phyloP scores from a whole-genome alignment of 2,888 invertebrate species.

The Smittia sp. region DNA sequence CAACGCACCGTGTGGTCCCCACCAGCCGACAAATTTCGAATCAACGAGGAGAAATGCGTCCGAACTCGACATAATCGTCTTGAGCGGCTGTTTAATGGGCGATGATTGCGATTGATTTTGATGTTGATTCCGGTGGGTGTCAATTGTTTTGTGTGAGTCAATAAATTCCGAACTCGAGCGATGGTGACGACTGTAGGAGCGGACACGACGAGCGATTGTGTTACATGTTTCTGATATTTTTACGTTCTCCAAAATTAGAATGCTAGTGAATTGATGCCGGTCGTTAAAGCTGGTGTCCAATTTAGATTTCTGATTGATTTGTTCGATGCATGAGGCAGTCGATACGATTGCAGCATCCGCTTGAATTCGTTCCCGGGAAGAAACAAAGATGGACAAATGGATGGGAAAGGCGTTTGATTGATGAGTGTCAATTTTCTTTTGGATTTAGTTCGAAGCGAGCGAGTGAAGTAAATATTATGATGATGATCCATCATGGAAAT shows the following conservation, averaged over 20 bases:
- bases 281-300: neutral
- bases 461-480: constrained; percentile 16
- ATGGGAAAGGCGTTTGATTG: constrained; percentile 12
- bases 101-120: neutral
- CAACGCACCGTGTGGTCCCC: neutral
- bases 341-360: constrained; percentile 27
- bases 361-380: neutral
- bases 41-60: constrained; percentile 1
- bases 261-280: neutral
- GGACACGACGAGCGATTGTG: neutral
- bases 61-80: neutral
- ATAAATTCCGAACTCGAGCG: neutral
- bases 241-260: neutral
- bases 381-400: neutral
- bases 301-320: constrained; percentile 1
- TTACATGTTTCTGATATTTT: neutral
- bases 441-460: neutral
- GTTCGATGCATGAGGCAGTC: neutral
- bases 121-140: constrained; percentile 10
- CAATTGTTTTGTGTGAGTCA: constrained; percentile 6
- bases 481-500: constrained; percentile 27
- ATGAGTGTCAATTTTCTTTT: constrained; percentile 3
- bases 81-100: neutral
- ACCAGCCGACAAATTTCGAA: neutral
- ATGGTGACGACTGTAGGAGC: neutral